phyloP scores from a whole-genome alignment of 2,797 vertebrate species.

The Poliocrania exsul region DNA sequence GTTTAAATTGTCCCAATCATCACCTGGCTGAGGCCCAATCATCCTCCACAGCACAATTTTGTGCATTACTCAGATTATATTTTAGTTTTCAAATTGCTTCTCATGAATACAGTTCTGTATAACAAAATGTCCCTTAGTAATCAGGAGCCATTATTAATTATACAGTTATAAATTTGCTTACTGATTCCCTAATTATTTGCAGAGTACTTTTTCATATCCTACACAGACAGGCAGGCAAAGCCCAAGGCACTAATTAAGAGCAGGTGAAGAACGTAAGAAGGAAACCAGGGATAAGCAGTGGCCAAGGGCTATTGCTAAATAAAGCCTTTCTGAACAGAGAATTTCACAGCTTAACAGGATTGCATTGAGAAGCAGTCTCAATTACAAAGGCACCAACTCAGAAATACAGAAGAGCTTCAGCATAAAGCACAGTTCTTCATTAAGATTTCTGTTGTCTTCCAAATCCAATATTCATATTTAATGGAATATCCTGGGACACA shows the following conservation, averaged over 20 bases:
- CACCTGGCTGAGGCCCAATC: not conserved
- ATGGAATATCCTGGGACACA: not conserved
- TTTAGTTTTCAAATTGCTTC: constrained; percentile 23
- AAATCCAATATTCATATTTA: not conserved
- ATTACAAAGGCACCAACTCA: not conserved
- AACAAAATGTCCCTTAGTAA: not conserved
- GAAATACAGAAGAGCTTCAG: not conserved
- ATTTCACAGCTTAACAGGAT: constrained; percentile 40
- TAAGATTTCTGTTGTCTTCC: not conserved
- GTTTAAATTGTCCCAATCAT: not conserved
- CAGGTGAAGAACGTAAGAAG: constrained; percentile 42
- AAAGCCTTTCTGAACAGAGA: constrained; percentile 2
- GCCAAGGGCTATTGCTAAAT: constrained; percentile 7
- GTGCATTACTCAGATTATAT: not conserved
- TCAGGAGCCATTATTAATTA: constrained; percentile 8
- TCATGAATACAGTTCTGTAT: not conserved
- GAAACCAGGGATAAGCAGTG: constrained; percentile 17
- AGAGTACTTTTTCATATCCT: not conserved
- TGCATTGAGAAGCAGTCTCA: not conserved
- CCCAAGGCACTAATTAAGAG: constrained; percentile 15
- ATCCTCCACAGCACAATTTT: not conserved
- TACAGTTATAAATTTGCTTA: not conserved
- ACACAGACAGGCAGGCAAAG: constrained; percentile 1
- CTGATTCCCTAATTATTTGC: constrained; percentile 27
- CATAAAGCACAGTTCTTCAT: not conserved